Evolutionary conservation across 2,888 invertebrate genomes (phyloP).

Genomic region (Hyles lineata): DNA sequence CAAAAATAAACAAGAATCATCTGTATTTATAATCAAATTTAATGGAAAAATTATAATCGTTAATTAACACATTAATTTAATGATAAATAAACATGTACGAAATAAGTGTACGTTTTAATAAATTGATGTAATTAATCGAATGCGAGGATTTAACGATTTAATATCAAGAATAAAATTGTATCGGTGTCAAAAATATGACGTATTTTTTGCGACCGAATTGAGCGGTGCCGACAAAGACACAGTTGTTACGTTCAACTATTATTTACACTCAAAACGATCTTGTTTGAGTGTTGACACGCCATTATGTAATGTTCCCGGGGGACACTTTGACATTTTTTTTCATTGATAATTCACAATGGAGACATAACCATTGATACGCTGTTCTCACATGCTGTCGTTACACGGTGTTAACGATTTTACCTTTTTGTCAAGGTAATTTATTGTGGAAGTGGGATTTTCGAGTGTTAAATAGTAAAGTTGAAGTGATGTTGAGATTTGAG

Average conservation of each 20-base stretch:
- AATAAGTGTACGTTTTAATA: too few relatives aligned
- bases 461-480: not conserved
- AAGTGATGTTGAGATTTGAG: not conserved
- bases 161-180: not conserved
- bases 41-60: too few relatives aligned
- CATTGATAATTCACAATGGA: conserved; percentile 76
- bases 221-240: conserved; percentile 73
- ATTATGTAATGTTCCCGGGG: conserved; percentile 80
- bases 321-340: conserved; percentile 75
- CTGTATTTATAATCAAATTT: too few relatives aligned
- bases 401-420: conserved; percentile 64
- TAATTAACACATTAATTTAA: too few relatives aligned
- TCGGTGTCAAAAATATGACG: conserved; percentile 31
- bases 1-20: too few relatives aligned
- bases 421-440: conserved; percentile 24
- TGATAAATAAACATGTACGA: too few relatives aligned
- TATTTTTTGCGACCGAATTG: conserved; percentile 57
- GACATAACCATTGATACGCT: conserved; percentile 77
- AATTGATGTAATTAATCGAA: too few relatives aligned
- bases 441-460: not conserved
- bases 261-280: conserved; percentile 78
- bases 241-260: conserved; percentile 65
- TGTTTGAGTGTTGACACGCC: conserved; percentile 80
- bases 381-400: conserved; percentile 80
- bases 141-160: too few relatives aligned